Evolutionary conservation across 1,140 invertebrate genomes (phyloP).

Genomic region (Pissodes strobi): DNA sequence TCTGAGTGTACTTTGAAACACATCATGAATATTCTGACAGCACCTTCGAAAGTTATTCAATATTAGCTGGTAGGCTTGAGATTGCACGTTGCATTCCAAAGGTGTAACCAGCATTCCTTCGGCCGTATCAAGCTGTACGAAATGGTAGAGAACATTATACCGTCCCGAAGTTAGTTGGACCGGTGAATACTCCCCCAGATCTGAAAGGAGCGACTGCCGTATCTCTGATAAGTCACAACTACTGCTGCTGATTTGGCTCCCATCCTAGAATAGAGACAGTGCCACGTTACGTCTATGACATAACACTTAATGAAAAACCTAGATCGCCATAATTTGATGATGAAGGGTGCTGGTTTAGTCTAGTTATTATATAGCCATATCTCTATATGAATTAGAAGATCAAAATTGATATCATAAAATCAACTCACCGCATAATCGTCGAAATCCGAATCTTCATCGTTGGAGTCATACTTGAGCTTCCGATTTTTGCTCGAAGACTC

Average conservation of each 20-base stretch:
- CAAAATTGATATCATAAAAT: no score
- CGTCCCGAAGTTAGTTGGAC: slow-evolving; percentile 66
- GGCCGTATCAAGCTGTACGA: slow-evolving; percentile 67
- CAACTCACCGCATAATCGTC: slow-evolving; percentile 59
- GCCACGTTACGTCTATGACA: no score
- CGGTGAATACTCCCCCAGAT: slow-evolving; percentile 69
- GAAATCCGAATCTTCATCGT: slow-evolving; percentile 62
- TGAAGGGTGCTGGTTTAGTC: no score
- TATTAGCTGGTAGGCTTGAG: slow-evolving; percentile 61
- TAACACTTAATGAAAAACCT: no score
- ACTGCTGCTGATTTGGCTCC: slow-evolving; percentile 65
- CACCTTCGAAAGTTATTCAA: slow-evolving; percentile 68
- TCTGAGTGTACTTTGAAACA: slow-evolving; percentile 70
- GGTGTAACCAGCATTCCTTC: slow-evolving; percentile 70
- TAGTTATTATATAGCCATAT: slow-evolving; percentile 5
- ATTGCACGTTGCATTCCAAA: slow-evolving; percentile 57
- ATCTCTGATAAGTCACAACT: slow-evolving; percentile 71
- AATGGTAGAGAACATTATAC: slow-evolving; percentile 71
- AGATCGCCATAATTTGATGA: no score
- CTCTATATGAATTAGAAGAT: not conserved
- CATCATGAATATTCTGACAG: slow-evolving; percentile 69
- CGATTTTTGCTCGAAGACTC: slow-evolving; percentile 67
- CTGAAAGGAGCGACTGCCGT: slow-evolving; percentile 70
- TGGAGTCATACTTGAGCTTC: slow-evolving; percentile 55
- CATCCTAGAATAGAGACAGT: no score